Percentiles rank a stretch among this genome's conserved stretches.
phyloP scores from a whole-genome alignment of 2,113 vertebrate species.

The Daboia siamensis region DNA sequence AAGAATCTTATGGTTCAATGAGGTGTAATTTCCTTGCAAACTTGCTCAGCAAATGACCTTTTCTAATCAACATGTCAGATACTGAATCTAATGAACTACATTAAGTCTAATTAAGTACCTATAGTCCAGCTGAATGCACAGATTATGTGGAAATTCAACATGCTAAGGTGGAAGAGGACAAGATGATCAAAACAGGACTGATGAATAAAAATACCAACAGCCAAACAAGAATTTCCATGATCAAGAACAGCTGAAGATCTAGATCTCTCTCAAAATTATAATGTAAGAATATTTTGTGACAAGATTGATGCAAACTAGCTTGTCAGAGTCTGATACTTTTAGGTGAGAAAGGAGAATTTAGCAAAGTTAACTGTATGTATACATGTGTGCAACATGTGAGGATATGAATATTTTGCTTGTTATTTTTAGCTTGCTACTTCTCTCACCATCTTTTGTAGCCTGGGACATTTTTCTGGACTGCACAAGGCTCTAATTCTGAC shows the following conservation, averaged over 20 bases:
- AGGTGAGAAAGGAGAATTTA: neutral
- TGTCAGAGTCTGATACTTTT: neutral
- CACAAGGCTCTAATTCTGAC: neutral
- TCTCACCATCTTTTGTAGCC: neutral
- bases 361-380: neutral
- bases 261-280: neutral
- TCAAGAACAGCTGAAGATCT: neutral
- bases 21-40: neutral
- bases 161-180: neutral
- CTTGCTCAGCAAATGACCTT: neutral
- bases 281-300: neutral
- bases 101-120: neutral
- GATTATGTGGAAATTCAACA: neutral
- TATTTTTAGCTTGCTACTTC: neutral
- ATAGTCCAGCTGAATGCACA: neutral
- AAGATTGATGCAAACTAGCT: neutral
- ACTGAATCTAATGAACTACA: neutral
- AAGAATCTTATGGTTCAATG: neutral
- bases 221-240: neutral
- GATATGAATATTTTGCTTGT: neutral
- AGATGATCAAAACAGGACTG: neutral
- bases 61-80: neutral
- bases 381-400: neutral
- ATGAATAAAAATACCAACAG: neutral
- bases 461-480: neutral